phyloP scores from a whole-genome alignment of 1,140 invertebrate species.

The Homalodisca vitripennis region DNA sequence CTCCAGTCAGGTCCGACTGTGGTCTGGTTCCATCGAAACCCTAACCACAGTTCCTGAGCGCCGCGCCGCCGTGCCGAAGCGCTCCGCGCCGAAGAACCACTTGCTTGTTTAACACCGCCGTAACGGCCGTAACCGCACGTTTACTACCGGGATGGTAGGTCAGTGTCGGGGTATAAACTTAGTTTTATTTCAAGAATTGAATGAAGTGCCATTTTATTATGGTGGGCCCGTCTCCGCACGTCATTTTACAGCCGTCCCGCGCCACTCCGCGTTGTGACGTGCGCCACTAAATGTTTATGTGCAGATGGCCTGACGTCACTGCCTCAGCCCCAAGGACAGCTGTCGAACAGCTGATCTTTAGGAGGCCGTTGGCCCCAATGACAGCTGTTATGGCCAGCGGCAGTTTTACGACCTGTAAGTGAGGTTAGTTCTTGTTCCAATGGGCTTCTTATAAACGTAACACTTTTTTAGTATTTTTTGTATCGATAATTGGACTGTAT shows the following conservation, averaged over 20 bases:
- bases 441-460: too few relatives aligned
- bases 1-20: too few relatives aligned
- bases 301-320: conserved; percentile 2
- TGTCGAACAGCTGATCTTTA: conserved; percentile 12
- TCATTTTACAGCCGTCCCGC: conserved; percentile 10
- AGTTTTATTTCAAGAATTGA: conserved; percentile 22
- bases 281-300: conserved; percentile 4
- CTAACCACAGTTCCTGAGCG: too few relatives aligned
- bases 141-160: not conserved
- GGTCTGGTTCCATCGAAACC: too few relatives aligned
- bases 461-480: too few relatives aligned
- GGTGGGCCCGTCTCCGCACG: not conserved
- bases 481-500: too few relatives aligned
- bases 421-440: too few relatives aligned
- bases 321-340: not conserved
- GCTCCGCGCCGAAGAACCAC: too few relatives aligned
- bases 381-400: not conserved
- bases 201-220: conserved; percentile 18
- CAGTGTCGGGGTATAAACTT: conserved; percentile 8
- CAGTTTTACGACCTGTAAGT: conserved; percentile 3
- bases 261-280: too few relatives aligned
- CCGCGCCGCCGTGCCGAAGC: too few relatives aligned
- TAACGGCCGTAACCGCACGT: conserved; percentile 6
- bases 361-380: conserved; percentile 10
- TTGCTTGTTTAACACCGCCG: not conserved